Conservation (phyloP, 2,888 invertebrate species). For the Cordilura impudica region DNA sequence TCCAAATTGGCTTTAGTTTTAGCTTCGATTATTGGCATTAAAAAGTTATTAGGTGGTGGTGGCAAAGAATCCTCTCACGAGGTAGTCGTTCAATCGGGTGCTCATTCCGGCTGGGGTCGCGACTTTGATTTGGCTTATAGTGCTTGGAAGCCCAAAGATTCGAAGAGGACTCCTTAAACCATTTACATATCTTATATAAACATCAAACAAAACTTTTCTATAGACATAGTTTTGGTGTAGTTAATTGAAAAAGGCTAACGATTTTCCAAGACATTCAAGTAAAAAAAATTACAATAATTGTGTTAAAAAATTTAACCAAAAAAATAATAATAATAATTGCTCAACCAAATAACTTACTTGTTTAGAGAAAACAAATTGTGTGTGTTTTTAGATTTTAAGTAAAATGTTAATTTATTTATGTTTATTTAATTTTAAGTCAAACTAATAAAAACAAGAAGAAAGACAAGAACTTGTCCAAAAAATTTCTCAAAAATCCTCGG, state of each 20-base stretch:
- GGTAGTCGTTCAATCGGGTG: conserved; percentile 84
- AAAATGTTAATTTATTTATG: conserved; percentile 46
- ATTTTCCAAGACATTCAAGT: conserved; percentile 1
- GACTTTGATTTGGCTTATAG: conserved; percentile 82
- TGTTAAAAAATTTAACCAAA: conserved; percentile 32
- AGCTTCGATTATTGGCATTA: conserved; percentile 90
- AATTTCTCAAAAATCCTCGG: neutral
- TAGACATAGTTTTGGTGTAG: neutral
- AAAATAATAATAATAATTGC: neutral
- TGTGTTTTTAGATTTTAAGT: conserved; percentile 57
- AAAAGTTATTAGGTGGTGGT: conserved; percentile 86
- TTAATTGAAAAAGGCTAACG: conserved; percentile 12
- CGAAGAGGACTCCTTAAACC: conserved; percentile 65
- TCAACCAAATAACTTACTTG: conserved; percentile 51
- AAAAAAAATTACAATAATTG: conserved; percentile 22
- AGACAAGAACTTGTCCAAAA: neutral
- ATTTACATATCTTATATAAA: neutral
- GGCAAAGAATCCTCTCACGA: conserved; percentile 84
- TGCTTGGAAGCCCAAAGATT: conserved; percentile 78
- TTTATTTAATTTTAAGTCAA: conserved; percentile 47
- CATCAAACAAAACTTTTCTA: conserved; percentile 27
- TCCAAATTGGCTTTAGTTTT: conserved; percentile 89
- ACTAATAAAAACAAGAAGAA: conserved; percentile 36
- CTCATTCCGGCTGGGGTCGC: conserved; percentile 87
- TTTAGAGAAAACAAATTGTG: conserved; percentile 52